Conservation (phyloP, 1,140 invertebrate species). For the Caligus rogercresseyi region DNA sequence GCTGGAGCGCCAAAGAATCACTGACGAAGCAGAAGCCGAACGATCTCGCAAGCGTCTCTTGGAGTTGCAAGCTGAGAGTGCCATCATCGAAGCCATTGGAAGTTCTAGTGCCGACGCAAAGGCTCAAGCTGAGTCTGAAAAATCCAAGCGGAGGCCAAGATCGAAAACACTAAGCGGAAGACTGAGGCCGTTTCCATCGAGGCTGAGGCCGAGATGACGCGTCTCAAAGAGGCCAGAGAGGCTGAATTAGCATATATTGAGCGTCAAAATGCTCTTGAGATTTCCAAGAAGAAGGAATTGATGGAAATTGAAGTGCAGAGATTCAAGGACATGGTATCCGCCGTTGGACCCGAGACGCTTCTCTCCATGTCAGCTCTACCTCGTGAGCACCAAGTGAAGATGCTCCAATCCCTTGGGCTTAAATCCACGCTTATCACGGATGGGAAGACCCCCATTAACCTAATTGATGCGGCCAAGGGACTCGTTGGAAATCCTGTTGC, state of each 20-base stretch:
- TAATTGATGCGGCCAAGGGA: slow-evolving; percentile 34
- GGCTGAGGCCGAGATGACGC: slow-evolving; percentile 33
- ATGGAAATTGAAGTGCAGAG: slow-evolving; percentile 32
- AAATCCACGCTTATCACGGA: slow-evolving; percentile 37
- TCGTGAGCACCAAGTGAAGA: slow-evolving; percentile 32
- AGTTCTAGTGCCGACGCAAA: slow-evolving; percentile 37
- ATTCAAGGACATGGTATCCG: slow-evolving; percentile 33
- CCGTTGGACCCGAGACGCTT: slow-evolving; percentile 33
- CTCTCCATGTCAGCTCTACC: slow-evolving; percentile 33
- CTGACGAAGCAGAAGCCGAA: slow-evolving; percentile 35
- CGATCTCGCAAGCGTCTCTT: slow-evolving; percentile 31
- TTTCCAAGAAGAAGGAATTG: slow-evolving; percentile 27
- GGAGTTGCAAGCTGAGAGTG: slow-evolving; percentile 31
- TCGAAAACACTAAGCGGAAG: slow-evolving; percentile 35
- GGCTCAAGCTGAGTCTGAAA: slow-evolving; percentile 33
- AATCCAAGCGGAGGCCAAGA: slow-evolving; percentile 36
- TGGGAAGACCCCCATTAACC: slow-evolving; percentile 34
- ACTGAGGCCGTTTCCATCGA: slow-evolving; percentile 34
- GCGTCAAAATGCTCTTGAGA: slow-evolving; percentile 34
- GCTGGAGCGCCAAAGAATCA: slow-evolving; percentile 35
- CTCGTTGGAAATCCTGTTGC: no score
- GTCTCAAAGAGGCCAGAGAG: slow-evolving; percentile 31
- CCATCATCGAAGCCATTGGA: slow-evolving; percentile 30
- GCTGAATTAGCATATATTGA: slow-evolving; percentile 32
- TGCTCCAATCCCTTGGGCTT: slow-evolving; percentile 33